These are phyloP conservation scores for Drosophila pseudoananassae DNA, from an alignment of 1,140 invertebrate genomes.

Conservation along the genomic window DNA sequence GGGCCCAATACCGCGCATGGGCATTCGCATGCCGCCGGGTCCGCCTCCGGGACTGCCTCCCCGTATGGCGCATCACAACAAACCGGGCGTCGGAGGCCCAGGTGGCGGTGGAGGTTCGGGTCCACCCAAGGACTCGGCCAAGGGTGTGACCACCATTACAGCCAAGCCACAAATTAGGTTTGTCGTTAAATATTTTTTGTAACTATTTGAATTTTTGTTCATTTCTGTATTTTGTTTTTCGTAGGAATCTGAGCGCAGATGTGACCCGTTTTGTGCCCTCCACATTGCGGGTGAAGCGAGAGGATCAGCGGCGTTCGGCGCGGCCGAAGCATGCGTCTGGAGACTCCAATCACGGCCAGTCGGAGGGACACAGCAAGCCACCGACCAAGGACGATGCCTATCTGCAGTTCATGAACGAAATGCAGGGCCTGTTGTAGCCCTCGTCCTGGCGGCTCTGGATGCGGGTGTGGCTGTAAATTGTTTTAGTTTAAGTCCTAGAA, in stretches of 20 bases:
- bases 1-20: slow-evolving; percentile 85
- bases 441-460: background rate
- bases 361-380: slow-evolving; percentile 84
- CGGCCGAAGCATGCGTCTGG: slow-evolving; percentile 73
- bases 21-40: slow-evolving; percentile 86
- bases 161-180: slow-evolving; percentile 95
- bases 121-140: slow-evolving; percentile 83
- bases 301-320: slow-evolving; percentile 87
- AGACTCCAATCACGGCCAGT: slow-evolving; percentile 50
- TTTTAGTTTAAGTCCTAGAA: slow-evolving; percentile 27
- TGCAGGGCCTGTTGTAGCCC: slow-evolving; percentile 94
- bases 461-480: background rate
- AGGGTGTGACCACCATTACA: slow-evolving; percentile 90
- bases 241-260: slow-evolving; percentile 95
- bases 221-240: slow-evolving; percentile 1
- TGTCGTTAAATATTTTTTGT: background rate
- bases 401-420: slow-evolving; percentile 99
- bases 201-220: background rate
- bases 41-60: slow-evolving; percentile 88
- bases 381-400: slow-evolving; percentile 98
- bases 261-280: slow-evolving; percentile 97
- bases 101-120: slow-evolving; percentile 17
- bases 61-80: slow-evolving; percentile 78
- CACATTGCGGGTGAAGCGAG: slow-evolving; percentile 92
- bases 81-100: slow-evolving; percentile 44